Base-by-base conservation (phyloP, 2,797 vertebrate genomes). In the Bryconaethiops microstoma region DNA sequence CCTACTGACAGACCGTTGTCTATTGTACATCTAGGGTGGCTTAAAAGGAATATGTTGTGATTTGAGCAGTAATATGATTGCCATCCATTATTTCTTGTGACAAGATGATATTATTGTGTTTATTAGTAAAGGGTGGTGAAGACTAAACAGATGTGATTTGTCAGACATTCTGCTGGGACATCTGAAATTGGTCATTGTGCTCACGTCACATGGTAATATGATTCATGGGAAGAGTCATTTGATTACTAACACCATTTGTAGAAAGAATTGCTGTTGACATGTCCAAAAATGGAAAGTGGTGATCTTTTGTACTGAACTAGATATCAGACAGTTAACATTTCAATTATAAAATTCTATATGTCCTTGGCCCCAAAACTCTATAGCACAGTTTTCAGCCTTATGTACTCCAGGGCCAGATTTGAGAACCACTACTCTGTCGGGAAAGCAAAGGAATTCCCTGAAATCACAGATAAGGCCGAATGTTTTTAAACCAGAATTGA, bases 151-250 rank as follows among this genome's bases (percentile, higher is more conserved):
- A 14, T 10, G 23, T 54, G 23, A 29, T 71, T 52, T 54, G 35
- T 74, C 70, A 57, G 7, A 12, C 69, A 17, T 54, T 35, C 69
- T 71, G 48, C 48, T 17, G 17, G 29, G 9, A 40, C 70, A 73
- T 64, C 57, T 73, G 45, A 50, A 55, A 50, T 21, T 16, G 23
- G 57, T 48, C 77, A 72, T 7, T 19, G 17, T 19, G 50, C 70
- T 72, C 25, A 54, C 55, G 35, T 71, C 67, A 50, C 48, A 79
- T 52, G 42, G 42, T 25, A 72, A 17, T 13, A 13, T 74, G 50
- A 80, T 57, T 74, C 62, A 74, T 57, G 25, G 65, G 42, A 74
- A 29, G 60, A 74, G 70, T 57, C 52, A 4, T 42, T 80, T 45
- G 72, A 59, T 80, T 67, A 67, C 62, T 67, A 57, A 74, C 10